These are phyloP conservation scores for Campylorhamphus procurvoides DNA, from an alignment of 2,113 vertebrate species.

Conservation along the genomic window DNA sequence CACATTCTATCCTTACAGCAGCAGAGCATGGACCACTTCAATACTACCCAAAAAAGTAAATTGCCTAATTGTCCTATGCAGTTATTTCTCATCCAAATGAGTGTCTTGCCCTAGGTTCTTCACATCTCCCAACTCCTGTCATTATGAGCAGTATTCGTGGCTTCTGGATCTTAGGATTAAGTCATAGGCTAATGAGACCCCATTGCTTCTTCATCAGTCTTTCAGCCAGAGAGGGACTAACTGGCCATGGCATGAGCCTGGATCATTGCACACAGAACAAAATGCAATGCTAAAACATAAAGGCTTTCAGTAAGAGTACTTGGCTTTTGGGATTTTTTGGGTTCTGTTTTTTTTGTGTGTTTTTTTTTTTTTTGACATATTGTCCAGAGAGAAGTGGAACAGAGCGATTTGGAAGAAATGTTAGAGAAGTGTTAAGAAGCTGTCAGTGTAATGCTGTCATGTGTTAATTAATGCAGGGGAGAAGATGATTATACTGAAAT, in stretches of 20 bases:
- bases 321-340: background rate
- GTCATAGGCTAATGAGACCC: background rate
- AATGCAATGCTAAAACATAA: background rate
- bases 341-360: background rate
- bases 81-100: background rate
- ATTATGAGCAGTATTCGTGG: background rate
- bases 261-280: background rate
- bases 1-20: background rate
- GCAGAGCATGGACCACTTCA: background rate
- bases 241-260: background rate
- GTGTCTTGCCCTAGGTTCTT: background rate
- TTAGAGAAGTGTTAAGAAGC: slow-evolving; percentile 39
- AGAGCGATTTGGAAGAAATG: slow-evolving; percentile 22
- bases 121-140: background rate
- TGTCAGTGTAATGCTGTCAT: slow-evolving; percentile 50
- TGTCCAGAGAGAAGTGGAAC: slow-evolving; percentile 36
- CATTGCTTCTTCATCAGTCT: background rate
- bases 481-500: slow-evolving; percentile 27
- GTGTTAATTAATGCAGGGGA: slow-evolving; percentile 54
- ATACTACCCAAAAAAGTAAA: background rate
- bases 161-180: background rate
- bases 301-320: background rate
- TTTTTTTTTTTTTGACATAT: background rate
- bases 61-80: background rate
- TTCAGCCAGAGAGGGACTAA: background rate